phyloP scores from a whole-genome alignment of 2,888 invertebrate genomes.

The Ceriagrion tenellum region DNA sequence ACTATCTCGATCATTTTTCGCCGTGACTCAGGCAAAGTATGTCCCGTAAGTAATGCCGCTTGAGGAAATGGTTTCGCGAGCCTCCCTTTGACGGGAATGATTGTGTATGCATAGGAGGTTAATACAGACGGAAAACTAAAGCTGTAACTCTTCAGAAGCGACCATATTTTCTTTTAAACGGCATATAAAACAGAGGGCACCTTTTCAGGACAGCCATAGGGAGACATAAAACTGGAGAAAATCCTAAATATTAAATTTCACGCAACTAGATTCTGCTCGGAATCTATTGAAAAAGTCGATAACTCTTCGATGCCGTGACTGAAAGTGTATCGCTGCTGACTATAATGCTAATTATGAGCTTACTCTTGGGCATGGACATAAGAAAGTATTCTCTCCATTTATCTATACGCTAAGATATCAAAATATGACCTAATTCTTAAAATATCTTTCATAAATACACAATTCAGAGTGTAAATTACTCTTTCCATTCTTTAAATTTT shows the following conservation, averaged over 20 bases:
- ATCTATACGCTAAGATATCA: too few species aligned
- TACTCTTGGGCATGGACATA: too few species aligned
- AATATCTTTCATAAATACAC: too few species aligned
- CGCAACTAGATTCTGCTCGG: not conserved
- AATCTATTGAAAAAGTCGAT: too few species aligned
- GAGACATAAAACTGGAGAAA: not conserved
- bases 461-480: too few species aligned
- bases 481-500: too few species aligned
- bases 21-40: not conserved
- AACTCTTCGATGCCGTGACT: too few species aligned
- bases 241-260: not conserved
- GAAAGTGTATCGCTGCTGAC: too few species aligned
- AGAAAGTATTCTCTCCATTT: too few species aligned
- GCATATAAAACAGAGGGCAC: not conserved
- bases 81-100: not conserved
- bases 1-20: constrained; percentile 5
- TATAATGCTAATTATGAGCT: too few species aligned
- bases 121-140: not conserved
- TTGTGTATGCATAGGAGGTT: not conserved
- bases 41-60: not conserved
- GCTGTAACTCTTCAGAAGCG: not conserved
- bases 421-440: too few species aligned
- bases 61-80: not conserved
- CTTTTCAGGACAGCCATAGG: not conserved
- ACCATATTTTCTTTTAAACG: not conserved